Evolutionary conservation across 2,797 vertebrate genomes (phyloP), one percentile per base, ranked within the genome.

Genomic region (Danio tinwini): DNA sequence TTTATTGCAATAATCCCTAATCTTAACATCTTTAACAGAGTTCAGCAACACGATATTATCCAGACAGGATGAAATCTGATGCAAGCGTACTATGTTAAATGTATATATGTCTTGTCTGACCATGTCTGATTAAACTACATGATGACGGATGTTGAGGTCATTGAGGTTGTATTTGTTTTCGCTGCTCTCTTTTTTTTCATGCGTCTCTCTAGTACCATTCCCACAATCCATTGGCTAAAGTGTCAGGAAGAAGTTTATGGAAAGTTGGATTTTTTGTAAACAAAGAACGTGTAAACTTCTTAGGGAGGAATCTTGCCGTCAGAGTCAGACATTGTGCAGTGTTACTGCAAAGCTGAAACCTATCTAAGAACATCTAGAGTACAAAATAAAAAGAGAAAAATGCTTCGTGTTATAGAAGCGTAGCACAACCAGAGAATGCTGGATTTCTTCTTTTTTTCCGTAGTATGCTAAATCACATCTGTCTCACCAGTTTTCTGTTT

Each of bases 401-500:
- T 74, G 13, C 50, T 56, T 39, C n/a, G 2, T 7, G 14, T 14
- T 17, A 0, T 39, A 40, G 29, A 53, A 69, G 44, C 74, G 39
- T 47, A 21, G 11, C 71, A 76, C 47, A 56, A 4, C 68, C 49
- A 8, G 79, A 83, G 29, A 83, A 52, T 17, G 53, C 21, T 16
- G 29, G 17, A 40, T 68, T 74, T 56, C 47, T 71, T 81, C 50
- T 64, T 56, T 74, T 55, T 81, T 67, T 82, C 58, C 8, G 68
- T 68, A 8, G 12, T 12, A 45, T 71, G 61, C 68, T 49, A 37
- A 47, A 68, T 72, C 65, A 42, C 14, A 21, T 65, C n/a, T 55
- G 29, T 81, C 72, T n/a, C 58, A 72, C 50, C 7, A 45, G 63
- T 68, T 44, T 74, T 77, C 63, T 63, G 47, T 77, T 74, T 76